phyloP scores from a whole-genome alignment of 2,113 vertebrate species.

The Brienomyrus longianalis region DNA sequence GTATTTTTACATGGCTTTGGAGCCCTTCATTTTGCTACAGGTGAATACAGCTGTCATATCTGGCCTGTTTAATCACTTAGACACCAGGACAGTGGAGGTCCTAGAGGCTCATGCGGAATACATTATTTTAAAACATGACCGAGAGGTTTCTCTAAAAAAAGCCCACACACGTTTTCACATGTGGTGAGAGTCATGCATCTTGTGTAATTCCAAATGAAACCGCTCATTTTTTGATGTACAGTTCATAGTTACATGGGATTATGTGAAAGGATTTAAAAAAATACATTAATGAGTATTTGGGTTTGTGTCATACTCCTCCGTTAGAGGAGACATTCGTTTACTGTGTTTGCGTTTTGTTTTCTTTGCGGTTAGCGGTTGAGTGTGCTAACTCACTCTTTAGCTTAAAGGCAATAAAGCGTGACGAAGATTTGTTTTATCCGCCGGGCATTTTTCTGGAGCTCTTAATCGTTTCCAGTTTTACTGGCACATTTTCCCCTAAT shows the following conservation, averaged over 20 bases:
- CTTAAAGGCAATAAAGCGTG: slow-evolving; percentile 5
- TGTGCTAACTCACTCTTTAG: background rate
- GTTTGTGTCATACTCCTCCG: background rate
- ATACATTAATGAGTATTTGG: background rate
- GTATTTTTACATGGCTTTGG: background rate
- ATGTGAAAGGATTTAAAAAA: background rate
- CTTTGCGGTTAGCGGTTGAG: background rate
- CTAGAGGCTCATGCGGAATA: background rate
- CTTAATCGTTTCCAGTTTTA: background rate
- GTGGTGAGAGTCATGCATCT: background rate
- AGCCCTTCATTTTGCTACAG: background rate
- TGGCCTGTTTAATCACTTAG: background rate
- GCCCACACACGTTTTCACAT: background rate
- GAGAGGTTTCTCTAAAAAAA: background rate
- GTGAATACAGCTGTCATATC: background rate
- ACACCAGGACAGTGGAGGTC: background rate
- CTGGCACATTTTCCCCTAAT: slow-evolving; percentile 7
- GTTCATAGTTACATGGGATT: background rate
- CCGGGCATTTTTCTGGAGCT: background rate
- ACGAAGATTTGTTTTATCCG: slow-evolving; percentile 1
- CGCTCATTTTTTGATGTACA: background rate
- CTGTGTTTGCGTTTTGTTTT: background rate
- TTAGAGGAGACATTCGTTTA: background rate
- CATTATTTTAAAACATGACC: background rate
- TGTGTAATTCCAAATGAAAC: background rate